Evolutionary conservation across 1,140 invertebrate species (phyloP).

Genomic region (Berghia stephanieae): DNA sequence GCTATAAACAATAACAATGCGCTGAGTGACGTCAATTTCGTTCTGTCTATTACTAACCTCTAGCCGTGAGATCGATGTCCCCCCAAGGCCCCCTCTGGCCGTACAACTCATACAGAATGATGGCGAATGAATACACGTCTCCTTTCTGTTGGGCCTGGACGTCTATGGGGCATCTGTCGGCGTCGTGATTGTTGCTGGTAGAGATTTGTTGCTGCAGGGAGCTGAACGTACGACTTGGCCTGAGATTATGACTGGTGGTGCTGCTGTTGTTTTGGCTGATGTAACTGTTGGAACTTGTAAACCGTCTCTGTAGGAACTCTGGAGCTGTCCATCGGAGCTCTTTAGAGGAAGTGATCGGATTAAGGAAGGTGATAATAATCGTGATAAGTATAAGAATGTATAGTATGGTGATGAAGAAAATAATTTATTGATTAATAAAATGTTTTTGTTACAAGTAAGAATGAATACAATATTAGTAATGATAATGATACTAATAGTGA

Average conservation of each 20-base stretch:
- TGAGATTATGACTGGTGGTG: neutral
- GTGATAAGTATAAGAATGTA: neutral
- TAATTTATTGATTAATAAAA: slow-evolving; percentile 15
- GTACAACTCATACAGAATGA: slow-evolving; percentile 77
- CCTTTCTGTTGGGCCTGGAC: slow-evolving; percentile 82
- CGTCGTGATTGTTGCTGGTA: neutral
- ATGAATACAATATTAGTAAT: no score
- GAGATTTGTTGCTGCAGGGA: slow-evolving; percentile 10
- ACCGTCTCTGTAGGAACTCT: slow-evolving; percentile 76
- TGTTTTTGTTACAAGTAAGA: no score
- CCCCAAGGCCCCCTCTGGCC: slow-evolving; percentile 61
- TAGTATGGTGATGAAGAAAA: neutral
- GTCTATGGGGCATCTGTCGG: no score
- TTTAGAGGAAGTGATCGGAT: slow-evolving; percentile 25
- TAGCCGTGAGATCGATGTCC: slow-evolving; percentile 39
- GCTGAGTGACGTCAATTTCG: no score
- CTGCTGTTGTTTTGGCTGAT: slow-evolving; percentile 5
- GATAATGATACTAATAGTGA: no score
- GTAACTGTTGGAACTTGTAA: neutral
- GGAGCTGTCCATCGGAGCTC: slow-evolving; percentile 87
- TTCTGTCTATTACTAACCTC: no score
- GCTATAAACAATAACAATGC: no score
- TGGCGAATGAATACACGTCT: slow-evolving; percentile 95
- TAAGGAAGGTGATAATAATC: neutral
- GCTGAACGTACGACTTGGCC: neutral